Evolutionary conservation across 2,113 vertebrate species (phyloP), one percentile per base, ranked within the genome.

Genomic region (Osmerus mordax): DNA sequence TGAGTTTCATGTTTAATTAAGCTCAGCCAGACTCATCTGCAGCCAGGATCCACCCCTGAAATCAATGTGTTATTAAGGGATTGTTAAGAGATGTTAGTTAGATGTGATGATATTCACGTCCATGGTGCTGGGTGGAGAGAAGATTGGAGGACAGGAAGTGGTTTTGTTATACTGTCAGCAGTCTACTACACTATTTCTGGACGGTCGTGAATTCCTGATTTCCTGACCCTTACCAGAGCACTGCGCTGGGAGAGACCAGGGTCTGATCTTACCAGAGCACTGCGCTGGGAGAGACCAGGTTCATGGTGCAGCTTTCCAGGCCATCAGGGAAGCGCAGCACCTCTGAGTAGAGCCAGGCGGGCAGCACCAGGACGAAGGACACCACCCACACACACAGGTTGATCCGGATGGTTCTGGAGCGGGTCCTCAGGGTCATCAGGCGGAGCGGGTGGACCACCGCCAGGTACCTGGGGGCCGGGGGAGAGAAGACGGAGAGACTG

Each of bases 301-400:
- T 86, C 79, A 91, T 90, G 78, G 82, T 78, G 53, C 87, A 91
- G 78, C 90, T 90, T 79, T 93, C 84, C 36, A 93, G 78, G 3
- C 84, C 79, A 0, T 89, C 88, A 77, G 88, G 84, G 81, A 93
- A 92, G 70, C 78, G 88, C 72, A 92, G 89, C 73, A 90, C 83
- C 78, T 93, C 90, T 1, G 84, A 88, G 75, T 90, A 88, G 62
- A 86, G 21, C 83, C 88, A 91, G 66, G 84, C 84, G 62, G 84
- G 85, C 68, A 88, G 66, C 0, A 88, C 83, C 70, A 91, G 83
- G 79, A 89, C 60, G 68, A 90, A 74, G 1, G 81, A 89, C 66
- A 78, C 60, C 12, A 77, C 79, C 89, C 86, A 89, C 36, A 91
- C 88, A 23, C 81, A 82, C 75, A 92, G 82, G 79, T 85, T 92